A percentile compares a stretch with the other conserved stretches of the same genome.
These are phyloP conservation scores for Drosophila borborema DNA, from an alignment of 2,888 invertebrate species.

Conservation along the genomic window DNA sequence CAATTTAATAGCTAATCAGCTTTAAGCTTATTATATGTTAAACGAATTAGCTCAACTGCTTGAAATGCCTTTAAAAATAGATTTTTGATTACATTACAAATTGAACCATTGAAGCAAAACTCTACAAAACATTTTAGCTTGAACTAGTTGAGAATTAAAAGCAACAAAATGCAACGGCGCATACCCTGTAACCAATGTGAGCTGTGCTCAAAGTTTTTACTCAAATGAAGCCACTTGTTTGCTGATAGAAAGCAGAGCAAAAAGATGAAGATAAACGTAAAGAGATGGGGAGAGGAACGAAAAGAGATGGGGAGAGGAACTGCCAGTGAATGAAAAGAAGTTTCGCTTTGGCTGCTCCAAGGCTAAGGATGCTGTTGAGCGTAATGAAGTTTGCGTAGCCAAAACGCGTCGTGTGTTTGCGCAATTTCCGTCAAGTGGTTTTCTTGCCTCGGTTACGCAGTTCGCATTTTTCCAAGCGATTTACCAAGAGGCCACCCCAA, in stretches of 20 bases:
- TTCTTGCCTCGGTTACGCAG: slow-evolving; percentile 41
- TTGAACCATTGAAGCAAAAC: neutral
- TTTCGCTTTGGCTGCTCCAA: slow-evolving; percentile 4
- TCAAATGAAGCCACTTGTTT: neutral
- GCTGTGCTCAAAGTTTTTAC: neutral
- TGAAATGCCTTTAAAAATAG: neutral
- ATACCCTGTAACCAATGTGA: neutral
- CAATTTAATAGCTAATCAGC: slow-evolving; percentile 20
- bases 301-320: neutral
- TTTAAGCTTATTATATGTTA: slow-evolving; percentile 6
- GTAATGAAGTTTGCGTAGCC: slow-evolving; percentile 26
- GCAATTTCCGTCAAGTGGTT: slow-evolving; percentile 52
- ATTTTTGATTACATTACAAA: neutral
- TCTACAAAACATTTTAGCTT: neutral
- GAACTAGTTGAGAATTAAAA: neutral
- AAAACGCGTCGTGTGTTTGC: slow-evolving; percentile 34
- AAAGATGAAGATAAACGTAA: neutral
- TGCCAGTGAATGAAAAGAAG: neutral
- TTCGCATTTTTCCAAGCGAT: slow-evolving; percentile 48
- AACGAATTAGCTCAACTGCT: neutral
- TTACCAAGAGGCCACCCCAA: neutral
- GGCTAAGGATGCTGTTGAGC: slow-evolving; percentile 40
- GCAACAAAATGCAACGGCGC: neutral
- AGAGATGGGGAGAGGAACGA: neutral
- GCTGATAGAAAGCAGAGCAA: neutral